phyloP scores from a whole-genome alignment of 2,888 invertebrate species.

The Eurois occulta region DNA sequence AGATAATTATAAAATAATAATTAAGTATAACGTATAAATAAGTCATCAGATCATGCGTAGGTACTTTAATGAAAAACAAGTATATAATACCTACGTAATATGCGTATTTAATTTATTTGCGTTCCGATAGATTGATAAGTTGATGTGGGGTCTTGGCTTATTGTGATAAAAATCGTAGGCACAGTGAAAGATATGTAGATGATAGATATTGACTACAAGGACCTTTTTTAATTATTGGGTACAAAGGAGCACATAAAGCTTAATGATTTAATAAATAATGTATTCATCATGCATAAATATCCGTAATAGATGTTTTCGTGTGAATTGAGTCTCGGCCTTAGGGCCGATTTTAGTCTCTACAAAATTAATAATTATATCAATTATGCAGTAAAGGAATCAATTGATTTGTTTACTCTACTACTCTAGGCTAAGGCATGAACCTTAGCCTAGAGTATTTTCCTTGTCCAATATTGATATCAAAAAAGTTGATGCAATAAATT shows the following conservation, averaged over 20 bases:
- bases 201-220: background rate
- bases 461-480: background rate
- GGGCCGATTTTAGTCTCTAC: no score
- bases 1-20: slow-evolving; percentile 48
- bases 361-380: background rate
- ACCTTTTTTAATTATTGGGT: background rate
- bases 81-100: slow-evolving; percentile 21
- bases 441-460: no score
- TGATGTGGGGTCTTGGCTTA: slow-evolving; percentile 53
- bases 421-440: no score
- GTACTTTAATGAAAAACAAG: slow-evolving; percentile 52
- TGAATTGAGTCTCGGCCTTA: background rate
- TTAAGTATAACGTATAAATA: slow-evolving; percentile 22
- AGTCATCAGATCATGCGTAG: slow-evolving; percentile 18
- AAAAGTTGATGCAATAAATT: slow-evolving; percentile 34
- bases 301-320: background rate
- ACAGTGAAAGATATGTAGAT: background rate
- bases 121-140: slow-evolving; percentile 36
- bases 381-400: background rate
- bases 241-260: background rate
- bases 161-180: slow-evolving; percentile 3
- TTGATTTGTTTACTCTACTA: background rate
- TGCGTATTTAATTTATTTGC: slow-evolving; percentile 29
- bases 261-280: background rate
- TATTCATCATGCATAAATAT: no score